phyloP scores from a whole-genome alignment of 2,888 invertebrate species.

The Microchrysa polita region DNA sequence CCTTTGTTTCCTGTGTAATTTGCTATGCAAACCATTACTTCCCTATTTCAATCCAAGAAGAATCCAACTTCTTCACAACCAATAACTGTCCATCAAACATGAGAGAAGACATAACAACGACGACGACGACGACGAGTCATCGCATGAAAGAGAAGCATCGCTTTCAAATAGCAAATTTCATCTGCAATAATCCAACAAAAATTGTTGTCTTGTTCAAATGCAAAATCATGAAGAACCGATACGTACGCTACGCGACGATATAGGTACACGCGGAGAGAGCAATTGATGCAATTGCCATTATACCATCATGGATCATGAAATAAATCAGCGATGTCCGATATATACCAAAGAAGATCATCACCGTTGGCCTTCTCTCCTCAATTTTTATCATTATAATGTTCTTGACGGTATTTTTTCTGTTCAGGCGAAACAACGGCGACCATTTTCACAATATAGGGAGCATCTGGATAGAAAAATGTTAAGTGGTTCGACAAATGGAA shows the following conservation, averaged over 20 bases:
- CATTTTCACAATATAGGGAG: too few species aligned
- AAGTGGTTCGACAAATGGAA: too few species aligned
- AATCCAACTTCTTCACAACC: background rate
- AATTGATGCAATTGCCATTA: background rate
- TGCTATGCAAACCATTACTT: slow-evolving; percentile 9
- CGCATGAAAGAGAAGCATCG: background rate
- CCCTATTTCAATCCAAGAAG: background rate
- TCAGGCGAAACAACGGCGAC: too few species aligned
- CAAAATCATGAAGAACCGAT: background rate
- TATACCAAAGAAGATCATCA: background rate
- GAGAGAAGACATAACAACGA: background rate
- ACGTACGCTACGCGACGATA: too few species aligned
- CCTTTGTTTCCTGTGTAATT: slow-evolving; percentile 9
- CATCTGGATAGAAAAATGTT: too few species aligned
- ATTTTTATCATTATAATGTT: background rate
- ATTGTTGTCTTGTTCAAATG: background rate
- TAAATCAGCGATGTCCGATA: slow-evolving; percentile 1
- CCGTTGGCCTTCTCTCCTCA: background rate
- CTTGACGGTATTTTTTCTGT: too few species aligned
- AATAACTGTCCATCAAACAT: slow-evolving; percentile 11
- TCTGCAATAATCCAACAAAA: background rate
- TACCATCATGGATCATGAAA: slow-evolving; percentile 3
- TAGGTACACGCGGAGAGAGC: too few species aligned
- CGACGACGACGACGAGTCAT: too few species aligned
- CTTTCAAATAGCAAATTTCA: background rate